These are phyloP conservation scores for Heliconius himera DNA, from an alignment of 1,140 invertebrate species.

Conservation along the genomic window DNA sequence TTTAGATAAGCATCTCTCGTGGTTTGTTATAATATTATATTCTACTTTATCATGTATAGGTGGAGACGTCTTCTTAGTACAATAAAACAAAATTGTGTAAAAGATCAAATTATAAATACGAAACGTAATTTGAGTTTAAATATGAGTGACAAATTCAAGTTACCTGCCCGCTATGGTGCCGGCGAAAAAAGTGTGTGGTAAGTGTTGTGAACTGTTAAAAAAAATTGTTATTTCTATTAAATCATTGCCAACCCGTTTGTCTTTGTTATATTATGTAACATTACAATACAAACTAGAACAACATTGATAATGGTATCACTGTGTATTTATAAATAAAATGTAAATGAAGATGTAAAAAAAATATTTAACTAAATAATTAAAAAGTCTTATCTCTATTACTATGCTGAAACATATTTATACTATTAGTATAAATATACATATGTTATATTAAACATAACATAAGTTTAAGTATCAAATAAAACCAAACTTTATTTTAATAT, in stretches of 20 bases:
- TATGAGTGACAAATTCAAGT: constrained; percentile 82
- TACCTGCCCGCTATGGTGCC: constrained; percentile 83
- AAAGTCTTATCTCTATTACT: not conserved
- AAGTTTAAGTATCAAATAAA: not conserved
- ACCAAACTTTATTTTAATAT: not conserved
- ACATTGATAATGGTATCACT: not conserved
- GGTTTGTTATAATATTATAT: not conserved
- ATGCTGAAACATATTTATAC: no score
- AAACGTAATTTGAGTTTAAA: constrained; percentile 26
- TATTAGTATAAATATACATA: no score
- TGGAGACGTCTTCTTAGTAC: constrained; percentile 47
- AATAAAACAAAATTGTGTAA: constrained; percentile 36
- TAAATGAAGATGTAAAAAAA: not conserved
- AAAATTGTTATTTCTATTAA: not conserved
- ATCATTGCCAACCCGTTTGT: not conserved
- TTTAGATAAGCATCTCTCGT: not conserved
- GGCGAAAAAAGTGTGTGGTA: constrained; percentile 84
- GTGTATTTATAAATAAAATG: not conserved
- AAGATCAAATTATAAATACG: constrained; percentile 19
- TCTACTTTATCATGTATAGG: constrained; percentile 53
- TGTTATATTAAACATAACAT: not conserved
- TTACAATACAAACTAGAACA: not conserved
- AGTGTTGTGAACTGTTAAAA: constrained; percentile 37
- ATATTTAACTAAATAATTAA: not conserved
- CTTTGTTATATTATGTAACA: not conserved